A percentile compares a stretch with the other conserved stretches of the same genome.
Conservation (phyloP, 2,888 invertebrate genomes). For the Sepioteuthis lessoniana region DNA sequence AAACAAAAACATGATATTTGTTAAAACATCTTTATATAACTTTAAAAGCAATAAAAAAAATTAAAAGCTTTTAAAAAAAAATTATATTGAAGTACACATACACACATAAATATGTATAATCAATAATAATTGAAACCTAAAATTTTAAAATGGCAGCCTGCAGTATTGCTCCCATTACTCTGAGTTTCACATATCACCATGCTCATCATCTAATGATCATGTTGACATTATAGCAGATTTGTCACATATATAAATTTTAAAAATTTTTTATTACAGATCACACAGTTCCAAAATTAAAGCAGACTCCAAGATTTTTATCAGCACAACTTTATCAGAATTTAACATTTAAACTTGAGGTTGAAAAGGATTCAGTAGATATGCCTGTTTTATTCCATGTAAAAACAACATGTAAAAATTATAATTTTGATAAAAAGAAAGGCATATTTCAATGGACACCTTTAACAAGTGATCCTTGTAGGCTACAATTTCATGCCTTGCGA, state of each 20-base stretch:
- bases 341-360: slow-evolving; percentile 46
- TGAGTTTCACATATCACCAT: no score
- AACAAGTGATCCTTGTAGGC: slow-evolving; percentile 36
- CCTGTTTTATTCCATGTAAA: slow-evolving; percentile 40
- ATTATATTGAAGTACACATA: background rate
- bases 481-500: background rate
- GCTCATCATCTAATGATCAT: no score
- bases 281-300: background rate
- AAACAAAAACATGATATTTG: no score
- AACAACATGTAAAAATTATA: slow-evolving; percentile 42
- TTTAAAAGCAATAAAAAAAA: no score
- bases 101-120: no score
- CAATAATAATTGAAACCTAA: no score
- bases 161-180: no score
- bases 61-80: no score
- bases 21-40: no score
- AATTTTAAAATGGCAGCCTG: no score
- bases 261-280: background rate
- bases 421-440: slow-evolving; percentile 45
- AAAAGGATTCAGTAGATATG: slow-evolving; percentile 8
- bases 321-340: slow-evolving; percentile 38
- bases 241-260: no score
- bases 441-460: slow-evolving; percentile 43
- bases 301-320: slow-evolving; percentile 38
- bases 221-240: no score